Percentiles rank a stretch among this genome's conserved stretches.
phyloP scores from a whole-genome alignment of 2,888 invertebrate species.

The Pilophorus perplexus region DNA sequence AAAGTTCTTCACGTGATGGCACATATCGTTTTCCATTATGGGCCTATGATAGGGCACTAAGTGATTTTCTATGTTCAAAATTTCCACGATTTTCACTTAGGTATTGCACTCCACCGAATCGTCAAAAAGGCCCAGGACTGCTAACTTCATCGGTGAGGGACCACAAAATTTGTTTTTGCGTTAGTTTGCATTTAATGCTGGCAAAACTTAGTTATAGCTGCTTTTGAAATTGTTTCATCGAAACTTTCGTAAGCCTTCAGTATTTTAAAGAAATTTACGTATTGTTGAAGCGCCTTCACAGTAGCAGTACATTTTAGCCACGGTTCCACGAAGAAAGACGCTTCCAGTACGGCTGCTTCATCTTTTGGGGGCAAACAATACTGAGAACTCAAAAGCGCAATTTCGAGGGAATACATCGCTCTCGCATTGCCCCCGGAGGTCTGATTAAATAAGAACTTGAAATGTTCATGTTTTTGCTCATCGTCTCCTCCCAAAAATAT shows the following conservation, averaged over 20 bases:
- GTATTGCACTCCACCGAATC: not conserved
- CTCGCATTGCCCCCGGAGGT: no score
- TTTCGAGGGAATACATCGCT: no score
- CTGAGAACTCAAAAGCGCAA: not conserved
- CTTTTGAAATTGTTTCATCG: no score
- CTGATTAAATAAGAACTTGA: no score
- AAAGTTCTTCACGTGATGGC: no score
- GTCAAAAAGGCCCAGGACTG: not conserved
- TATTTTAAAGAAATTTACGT: not conserved
- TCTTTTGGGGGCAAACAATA: not conserved
- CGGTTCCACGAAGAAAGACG: not conserved
- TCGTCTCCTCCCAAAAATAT: no score
- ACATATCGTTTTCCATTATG: no score
- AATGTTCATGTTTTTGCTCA: no score
- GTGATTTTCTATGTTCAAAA: no score
- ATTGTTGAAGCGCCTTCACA: not conserved
- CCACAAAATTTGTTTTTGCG: no score
- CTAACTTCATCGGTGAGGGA: not conserved
- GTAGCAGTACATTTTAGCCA: not conserved
- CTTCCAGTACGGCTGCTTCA: not conserved
- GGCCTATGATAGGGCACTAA: no score
- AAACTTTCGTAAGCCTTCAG: not conserved
- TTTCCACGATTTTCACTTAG: not conserved
- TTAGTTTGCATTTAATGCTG: no score
- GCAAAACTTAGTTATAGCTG: not conserved